Base-by-base conservation (phyloP, 2,888 invertebrate genomes). In the Leptopilina drosophilae region DNA sequence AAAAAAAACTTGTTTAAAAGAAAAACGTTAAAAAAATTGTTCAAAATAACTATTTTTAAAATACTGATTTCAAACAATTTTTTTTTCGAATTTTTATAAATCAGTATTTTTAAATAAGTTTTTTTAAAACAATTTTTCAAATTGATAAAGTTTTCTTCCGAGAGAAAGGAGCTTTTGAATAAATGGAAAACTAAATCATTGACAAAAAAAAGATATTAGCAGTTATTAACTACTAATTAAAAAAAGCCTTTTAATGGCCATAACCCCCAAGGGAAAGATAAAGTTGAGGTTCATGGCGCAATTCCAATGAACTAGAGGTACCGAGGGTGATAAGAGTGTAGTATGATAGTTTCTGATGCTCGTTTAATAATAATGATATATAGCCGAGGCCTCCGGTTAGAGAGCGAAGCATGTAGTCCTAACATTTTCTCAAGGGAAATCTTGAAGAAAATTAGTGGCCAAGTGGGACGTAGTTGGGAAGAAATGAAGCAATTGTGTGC, bases 361-460 rank as follows among this genome's bases (percentile, higher is more conserved):
- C 73, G 56, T 73, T 73, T 56, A 73, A 56, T 73, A 73, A 73
- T 73, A 73, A 73, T 40, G 73, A 73, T 59, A 73, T 56, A 73
- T 73, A 33, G 73, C 15, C 15, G 14, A 73, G 73, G 40, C 33
- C 53, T 49, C n/a, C 11, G 56, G 33, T n/a, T 40, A 59, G 73
- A 73, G 26, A 73, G 26, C 9, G 73, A 33, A 59, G 56, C 33
- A 33, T 56, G 11, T 59, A 73, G 56, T 33, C 73, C 73, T 73
- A 73, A 73, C n/a, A 56, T n/a, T 56, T n/a, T 59, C 73, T 73
- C 73, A 53, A n/a, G 73, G 73, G 73, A 73, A 73, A 73, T 73
- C 73, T 73, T 53, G 33, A 59, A 73, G 73, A 73, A 73, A 73
- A 73, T 73, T 73, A 73, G 73, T 56, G 73, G 73, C 73, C 53